A percentile compares a stretch with the other conserved stretches of the same genome.
These are phyloP conservation scores for Trichonephila clavipes DNA, from an alignment of 1,140 invertebrate species.

Conservation along the genomic window DNA sequence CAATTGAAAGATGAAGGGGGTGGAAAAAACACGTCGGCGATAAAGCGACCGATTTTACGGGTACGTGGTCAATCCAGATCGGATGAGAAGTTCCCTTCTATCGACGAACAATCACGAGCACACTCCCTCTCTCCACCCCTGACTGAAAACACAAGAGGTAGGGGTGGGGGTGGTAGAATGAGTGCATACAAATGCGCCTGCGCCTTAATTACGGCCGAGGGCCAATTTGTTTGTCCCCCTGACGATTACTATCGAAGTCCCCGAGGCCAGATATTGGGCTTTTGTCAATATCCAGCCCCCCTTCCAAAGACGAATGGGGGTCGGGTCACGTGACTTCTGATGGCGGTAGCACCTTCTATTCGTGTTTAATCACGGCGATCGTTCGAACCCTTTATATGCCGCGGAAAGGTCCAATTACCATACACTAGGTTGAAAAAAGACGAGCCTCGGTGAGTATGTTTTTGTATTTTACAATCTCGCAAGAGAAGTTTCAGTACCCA, in stretches of 20 bases:
- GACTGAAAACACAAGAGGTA: slow-evolving; percentile 10
- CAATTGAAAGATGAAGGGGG: not conserved
- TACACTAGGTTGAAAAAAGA: not conserved
- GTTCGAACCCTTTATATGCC: slow-evolving; percentile 47
- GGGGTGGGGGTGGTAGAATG: not conserved
- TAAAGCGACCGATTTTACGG: slow-evolving; percentile 38
- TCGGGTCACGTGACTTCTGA: slow-evolving; percentile 61
- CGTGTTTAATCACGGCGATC: slow-evolving; percentile 74
- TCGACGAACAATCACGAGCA: slow-evolving; percentile 30
- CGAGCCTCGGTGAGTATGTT: slow-evolving; percentile 1
- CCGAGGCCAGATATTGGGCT: slow-evolving; percentile 66
- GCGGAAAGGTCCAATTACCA: slow-evolving; percentile 44
- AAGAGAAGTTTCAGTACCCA: no score
- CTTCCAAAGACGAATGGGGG: not conserved
- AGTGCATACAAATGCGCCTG: slow-evolving; percentile 57
- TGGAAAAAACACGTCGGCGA: not conserved
- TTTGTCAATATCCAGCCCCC: slow-evolving; percentile 61
- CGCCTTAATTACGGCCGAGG: slow-evolving; percentile 69
- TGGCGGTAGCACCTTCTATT: slow-evolving; percentile 70
- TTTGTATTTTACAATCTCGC: not conserved
- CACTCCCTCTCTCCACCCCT: not conserved
- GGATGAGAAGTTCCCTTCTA: slow-evolving; percentile 10
- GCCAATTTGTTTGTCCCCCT: slow-evolving; percentile 70
- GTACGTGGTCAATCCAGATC: slow-evolving; percentile 43
- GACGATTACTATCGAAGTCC: slow-evolving; percentile 61